Evolutionary conservation across 2,888 invertebrate genomes (phyloP), one percentile per base, ranked within the genome.

Genomic region (Cephus nigrinus): DNA sequence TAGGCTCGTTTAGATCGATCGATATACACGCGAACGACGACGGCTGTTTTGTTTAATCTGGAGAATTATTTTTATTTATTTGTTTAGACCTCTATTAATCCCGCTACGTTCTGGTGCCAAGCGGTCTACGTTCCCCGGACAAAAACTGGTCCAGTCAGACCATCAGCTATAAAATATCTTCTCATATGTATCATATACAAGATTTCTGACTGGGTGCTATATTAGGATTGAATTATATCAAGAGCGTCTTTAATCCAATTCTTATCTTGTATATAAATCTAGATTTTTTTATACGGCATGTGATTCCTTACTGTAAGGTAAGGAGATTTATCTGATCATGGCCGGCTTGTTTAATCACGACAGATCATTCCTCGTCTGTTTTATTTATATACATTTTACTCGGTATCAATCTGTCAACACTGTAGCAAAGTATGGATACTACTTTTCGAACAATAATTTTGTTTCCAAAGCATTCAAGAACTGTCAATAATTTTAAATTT

Each of bases 91-190:
- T 9, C 1, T 5, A 55, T 55, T 9, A 9, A 55, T 55, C 40
- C 40, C 23, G 5, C 5, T 23, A 55, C 9, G 40, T 23, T 23
- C 40, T 55, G 88, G 88, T 89, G 89, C 89, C 89, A 89, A 88
- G 87, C 88, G 86, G 89, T 89, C 89, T 89, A 85, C 87, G 82
- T 83, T 82, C 82, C 77, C 76, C 81, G 79, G 77, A 84, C 84
- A 85, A 87, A 86, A 87, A 87, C 88, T 85, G 86, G 85, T 85
- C 84, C 86, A 81, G 81, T 82, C 75, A 69, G 79, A 79, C 83
- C 81, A 23, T 23, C 1, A 4, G 15, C 40, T 40, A 40, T 15
- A 4, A 15, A 55, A 23, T 55, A 23, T 55, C 40, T 55, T 55
- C 40, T 55, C 5, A 9, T 15, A 23, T 2, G 23, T 55, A 55